phyloP scores from a whole-genome alignment of 2,888 invertebrate species.

The Chloroclystis v-ata region DNA sequence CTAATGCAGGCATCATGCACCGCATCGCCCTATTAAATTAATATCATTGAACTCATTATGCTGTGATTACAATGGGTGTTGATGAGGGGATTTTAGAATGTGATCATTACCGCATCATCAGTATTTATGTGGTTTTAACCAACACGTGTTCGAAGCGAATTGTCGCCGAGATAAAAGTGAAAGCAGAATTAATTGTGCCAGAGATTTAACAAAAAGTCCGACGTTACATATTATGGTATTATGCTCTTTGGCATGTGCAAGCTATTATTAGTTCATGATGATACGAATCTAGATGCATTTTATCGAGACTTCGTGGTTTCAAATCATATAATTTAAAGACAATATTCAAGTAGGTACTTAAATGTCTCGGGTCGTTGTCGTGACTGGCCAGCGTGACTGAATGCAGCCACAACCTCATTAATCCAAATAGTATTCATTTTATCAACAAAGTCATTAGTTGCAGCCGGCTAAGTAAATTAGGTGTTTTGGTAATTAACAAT shows the following conservation, averaged over 20 bases:
- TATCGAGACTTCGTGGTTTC: neutral
- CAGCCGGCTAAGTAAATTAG: constrained; percentile 41
- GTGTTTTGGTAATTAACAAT: constrained; percentile 56
- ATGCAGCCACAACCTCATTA: constrained; percentile 42
- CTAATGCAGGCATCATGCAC: constrained; percentile 63
- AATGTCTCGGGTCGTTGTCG: constrained; percentile 17
- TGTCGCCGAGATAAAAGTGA: constrained; percentile 40
- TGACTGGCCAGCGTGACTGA: constrained; percentile 46
- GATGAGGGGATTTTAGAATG: constrained; percentile 45
- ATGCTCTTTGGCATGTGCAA: constrained; percentile 36
- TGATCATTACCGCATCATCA: constrained; percentile 39
- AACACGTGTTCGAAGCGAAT: constrained; percentile 58
- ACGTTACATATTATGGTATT: constrained; percentile 47
- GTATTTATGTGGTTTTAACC: constrained; percentile 34
- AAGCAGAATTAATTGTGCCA: constrained; percentile 38
- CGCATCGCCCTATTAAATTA: constrained; percentile 64
- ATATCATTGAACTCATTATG: constrained; percentile 64
- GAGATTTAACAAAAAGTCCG: constrained; percentile 38
- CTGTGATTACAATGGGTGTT: constrained; percentile 52
- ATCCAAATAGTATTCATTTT: constrained; percentile 31
- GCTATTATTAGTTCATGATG: too few relatives aligned
- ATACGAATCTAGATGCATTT: constrained; percentile 36
- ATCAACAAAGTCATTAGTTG: constrained; percentile 43
- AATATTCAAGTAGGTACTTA: constrained; percentile 3
- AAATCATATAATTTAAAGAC: constrained; percentile 10